Evolutionary conservation across 2,797 vertebrate genomes (phyloP), one percentile per base, ranked within the genome.

Genomic region (Scolopax rusticola): DNA sequence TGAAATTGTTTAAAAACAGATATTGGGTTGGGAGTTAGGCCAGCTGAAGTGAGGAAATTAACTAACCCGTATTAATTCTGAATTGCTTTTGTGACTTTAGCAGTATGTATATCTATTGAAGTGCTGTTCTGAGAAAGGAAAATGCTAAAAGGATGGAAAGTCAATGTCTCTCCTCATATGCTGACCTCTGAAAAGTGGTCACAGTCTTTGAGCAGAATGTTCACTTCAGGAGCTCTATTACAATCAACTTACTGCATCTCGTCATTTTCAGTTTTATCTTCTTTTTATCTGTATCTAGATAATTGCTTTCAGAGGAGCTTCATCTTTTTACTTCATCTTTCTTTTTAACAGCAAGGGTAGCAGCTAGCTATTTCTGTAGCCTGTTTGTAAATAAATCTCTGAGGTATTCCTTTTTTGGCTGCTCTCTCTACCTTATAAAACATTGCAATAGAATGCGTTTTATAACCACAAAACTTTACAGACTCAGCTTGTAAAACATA

Each of bases 351-450:
- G 54, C 51, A 76, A 68, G 56, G 28, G 20, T 57, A 84, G 50
- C 54, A 54, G 64, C 25, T 63, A 53, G 63, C n/a, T 90, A 76
- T 94, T 92, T 92, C 38, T 95, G 38, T 88, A 60, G 36, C 28
- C 33, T 90, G 48, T 84, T 95, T 84, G 47, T 87, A 94, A 89
- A 76, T 81, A 95, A 73, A 73, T 89, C 77, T 88, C 50, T 68
- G 43, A 45, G 4, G 4, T 71, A 63, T 59, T 79, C 32, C 30
- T 40, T 50, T 88, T 78, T 92, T 2, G 6, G 45, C 51, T 90
- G 30, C 15, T 86, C n/a, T 15, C 19, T 84, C 45, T 87, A 30
- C 28, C 54, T 91, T 84, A 63, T 16, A 65, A 84, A 88, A 41
- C 23, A 4, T 23, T 43, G 28, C 17, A 70, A 16, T 74, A 65